Base-by-base conservation (phyloP, 2,113 vertebrate genomes). In the Atherinomorus stipes region DNA sequence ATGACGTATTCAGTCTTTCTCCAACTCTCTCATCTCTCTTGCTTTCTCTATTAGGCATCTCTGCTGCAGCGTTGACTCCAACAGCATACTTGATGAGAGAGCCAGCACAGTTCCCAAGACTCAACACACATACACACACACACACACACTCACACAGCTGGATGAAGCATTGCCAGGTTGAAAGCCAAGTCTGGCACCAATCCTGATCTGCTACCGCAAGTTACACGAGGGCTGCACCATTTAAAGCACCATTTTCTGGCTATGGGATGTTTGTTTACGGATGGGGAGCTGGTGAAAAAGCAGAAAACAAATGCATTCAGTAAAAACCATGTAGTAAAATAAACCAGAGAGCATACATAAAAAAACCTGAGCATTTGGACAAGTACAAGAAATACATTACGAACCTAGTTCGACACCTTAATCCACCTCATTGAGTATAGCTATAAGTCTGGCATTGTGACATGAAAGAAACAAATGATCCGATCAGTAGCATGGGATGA, bases 61-160 rank as follows among this genome's bases (percentile, higher is more conserved):
- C 70, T 90, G 83, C 87, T 89, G 87, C 88, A 90, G 85, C 76
- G 11, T 64, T 9, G 50, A 91, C 88, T 87, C 84, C 45, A 79
- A 78, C 85, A 78, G 85, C 81, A 92, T 89, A 84, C 89, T 77
- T 86, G 83, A 91, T 89, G 85, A 91, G 81, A 76, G 72, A 83
- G 80, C 64, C 38, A 59, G 74, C 38, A 76, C 50, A 71, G 78
- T 59, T 76, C 83, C 81, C 53, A 51, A 74, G 38, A 75, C 69
- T 75, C 85, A 47, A 61, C 64, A 74, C 44, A 44, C 61, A 54
- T 65, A 61, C 51, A 67, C 64, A 73, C 22, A 66, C 45, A 19
- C 61, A 54, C 69, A 61, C 57, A 66, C 64, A 68, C 19, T 62
- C 45, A 19, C 51, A 28, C 59, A 61, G 58, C 71, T 64, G 71